These are phyloP conservation scores for Ambastaia sidthimunki DNA, from an alignment of 2,797 vertebrate species.

Conservation along the genomic window DNA sequence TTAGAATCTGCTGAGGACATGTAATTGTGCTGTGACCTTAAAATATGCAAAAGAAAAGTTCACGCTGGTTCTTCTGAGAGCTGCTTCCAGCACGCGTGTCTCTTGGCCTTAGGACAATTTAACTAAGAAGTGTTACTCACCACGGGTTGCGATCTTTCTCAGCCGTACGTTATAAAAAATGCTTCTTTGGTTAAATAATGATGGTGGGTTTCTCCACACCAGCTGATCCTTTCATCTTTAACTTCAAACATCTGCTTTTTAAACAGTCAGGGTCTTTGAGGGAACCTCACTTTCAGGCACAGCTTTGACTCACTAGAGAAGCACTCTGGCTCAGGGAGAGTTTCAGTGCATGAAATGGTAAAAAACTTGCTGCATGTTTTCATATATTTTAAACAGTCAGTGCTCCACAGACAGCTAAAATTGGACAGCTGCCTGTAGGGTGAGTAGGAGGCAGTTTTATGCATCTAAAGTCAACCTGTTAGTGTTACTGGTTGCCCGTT, in stretches of 20 bases:
- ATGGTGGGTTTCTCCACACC: conserved; percentile 12
- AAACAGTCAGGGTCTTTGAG: conserved; percentile 25
- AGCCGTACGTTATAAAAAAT: neutral
- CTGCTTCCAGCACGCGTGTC: neutral
- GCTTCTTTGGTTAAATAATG: conserved; percentile 24
- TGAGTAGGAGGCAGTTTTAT: conserved; percentile 32
- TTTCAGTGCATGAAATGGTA: conserved; percentile 24
- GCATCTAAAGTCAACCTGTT: conserved; percentile 30
- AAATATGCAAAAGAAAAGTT: conserved; percentile 27
- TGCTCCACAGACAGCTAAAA: conserved; percentile 37
- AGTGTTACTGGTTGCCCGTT: conserved; percentile 11
- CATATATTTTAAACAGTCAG: conserved; percentile 21
- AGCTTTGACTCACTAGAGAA: conserved; percentile 1
- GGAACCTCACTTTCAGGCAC: conserved; percentile 28
- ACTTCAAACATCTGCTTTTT: conserved; percentile 52
- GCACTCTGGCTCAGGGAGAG: neutral
- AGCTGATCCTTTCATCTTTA: conserved; percentile 45
- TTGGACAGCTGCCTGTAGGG: conserved; percentile 33
- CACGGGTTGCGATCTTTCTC: neutral
- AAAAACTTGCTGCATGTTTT: conserved; percentile 24
- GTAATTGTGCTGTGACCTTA: conserved; percentile 34
- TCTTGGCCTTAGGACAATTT: conserved; percentile 1
- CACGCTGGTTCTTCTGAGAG: neutral
- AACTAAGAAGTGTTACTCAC: neutral
- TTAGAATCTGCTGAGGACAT: neutral